Conservation (phyloP, 2,888 invertebrate genomes). For the Drepana falcataria region DNA sequence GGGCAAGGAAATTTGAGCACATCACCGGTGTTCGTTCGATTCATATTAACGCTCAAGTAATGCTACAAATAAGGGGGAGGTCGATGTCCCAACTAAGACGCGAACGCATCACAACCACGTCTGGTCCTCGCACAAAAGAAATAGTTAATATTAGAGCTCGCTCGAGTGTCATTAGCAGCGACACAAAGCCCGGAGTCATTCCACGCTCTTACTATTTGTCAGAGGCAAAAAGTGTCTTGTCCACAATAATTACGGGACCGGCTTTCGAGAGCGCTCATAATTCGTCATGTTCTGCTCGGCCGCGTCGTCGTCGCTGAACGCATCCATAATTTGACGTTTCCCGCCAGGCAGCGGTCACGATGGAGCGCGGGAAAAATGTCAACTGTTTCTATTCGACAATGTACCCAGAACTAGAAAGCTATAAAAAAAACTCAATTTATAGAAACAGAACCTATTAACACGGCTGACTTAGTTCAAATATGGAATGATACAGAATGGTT, state of each 20-base stretch:
- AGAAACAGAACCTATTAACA: too few relatives aligned
- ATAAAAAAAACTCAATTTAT: too few relatives aligned
- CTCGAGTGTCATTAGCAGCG: slow-evolving; percentile 73
- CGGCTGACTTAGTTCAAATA: too few relatives aligned
- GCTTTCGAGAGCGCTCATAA: slow-evolving; percentile 71
- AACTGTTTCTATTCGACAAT: slow-evolving; percentile 4
- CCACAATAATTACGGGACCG: slow-evolving; percentile 78
- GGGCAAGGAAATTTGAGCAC: slow-evolving; percentile 65
- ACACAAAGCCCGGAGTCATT: slow-evolving; percentile 73
- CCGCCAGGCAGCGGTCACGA: slow-evolving; percentile 52
- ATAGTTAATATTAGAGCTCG: slow-evolving; percentile 74
- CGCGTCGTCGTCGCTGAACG: slow-evolving; percentile 67
- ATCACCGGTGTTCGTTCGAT: slow-evolving; percentile 67
- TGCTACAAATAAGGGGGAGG: slow-evolving; percentile 71
- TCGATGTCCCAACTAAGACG: slow-evolving; percentile 60
- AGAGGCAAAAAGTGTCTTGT: slow-evolving; percentile 76
- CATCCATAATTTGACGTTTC: slow-evolving; percentile 75
- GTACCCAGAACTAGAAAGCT: too few relatives aligned
- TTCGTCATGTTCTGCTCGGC: slow-evolving; percentile 78
- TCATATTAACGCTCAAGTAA: slow-evolving; percentile 71
- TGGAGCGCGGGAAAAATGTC: slow-evolving; percentile 49
- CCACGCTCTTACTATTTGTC: slow-evolving; percentile 76
- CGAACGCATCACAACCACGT: slow-evolving; percentile 55
- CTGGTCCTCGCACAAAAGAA: slow-evolving; percentile 70
- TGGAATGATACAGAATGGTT: too few relatives aligned